Conservation (phyloP, 2,888 invertebrate species). For the Synanthedon tipuliformis region DNA sequence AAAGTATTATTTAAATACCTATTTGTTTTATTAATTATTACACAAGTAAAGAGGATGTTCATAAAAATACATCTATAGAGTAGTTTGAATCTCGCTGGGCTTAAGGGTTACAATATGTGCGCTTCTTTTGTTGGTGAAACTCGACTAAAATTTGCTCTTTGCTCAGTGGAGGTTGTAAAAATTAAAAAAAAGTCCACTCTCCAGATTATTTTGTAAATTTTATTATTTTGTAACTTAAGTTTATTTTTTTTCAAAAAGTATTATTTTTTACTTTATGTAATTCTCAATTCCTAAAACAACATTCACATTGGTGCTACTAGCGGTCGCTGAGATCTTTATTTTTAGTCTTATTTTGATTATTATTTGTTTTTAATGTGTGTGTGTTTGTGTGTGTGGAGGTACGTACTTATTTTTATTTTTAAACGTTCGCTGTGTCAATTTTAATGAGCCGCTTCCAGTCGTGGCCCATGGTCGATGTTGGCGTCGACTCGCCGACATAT, state of each 20-base stretch:
- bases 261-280: constrained; percentile 1
- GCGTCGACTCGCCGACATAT: too few relatives aligned
- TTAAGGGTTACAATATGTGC: too few relatives aligned
- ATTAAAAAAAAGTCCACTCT: constrained; percentile 4
- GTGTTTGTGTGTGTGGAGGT: constrained; percentile 16
- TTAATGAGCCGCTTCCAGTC: not conserved
- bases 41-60: too few relatives aligned
- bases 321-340: constrained; percentile 26
- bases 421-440: constrained; percentile 5
- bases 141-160: constrained; percentile 30
- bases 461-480: too few relatives aligned
- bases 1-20: too few relatives aligned
- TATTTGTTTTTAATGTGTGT: constrained; percentile 4
- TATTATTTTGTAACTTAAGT: not conserved
- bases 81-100: too few relatives aligned
- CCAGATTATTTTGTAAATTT: too few relatives aligned
- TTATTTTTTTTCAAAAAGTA: not conserved
- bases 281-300: constrained; percentile 15
- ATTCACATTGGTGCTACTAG: constrained; percentile 60
- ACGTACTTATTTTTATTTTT: constrained; percentile 10
- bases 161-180: constrained; percentile 61
- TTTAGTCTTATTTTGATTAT: not conserved
- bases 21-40: too few relatives aligned
- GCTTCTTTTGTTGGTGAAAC: too few relatives aligned
- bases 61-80: too few relatives aligned